Base-by-base conservation (phyloP, 1,140 invertebrate genomes). In the Solen grandis region DNA sequence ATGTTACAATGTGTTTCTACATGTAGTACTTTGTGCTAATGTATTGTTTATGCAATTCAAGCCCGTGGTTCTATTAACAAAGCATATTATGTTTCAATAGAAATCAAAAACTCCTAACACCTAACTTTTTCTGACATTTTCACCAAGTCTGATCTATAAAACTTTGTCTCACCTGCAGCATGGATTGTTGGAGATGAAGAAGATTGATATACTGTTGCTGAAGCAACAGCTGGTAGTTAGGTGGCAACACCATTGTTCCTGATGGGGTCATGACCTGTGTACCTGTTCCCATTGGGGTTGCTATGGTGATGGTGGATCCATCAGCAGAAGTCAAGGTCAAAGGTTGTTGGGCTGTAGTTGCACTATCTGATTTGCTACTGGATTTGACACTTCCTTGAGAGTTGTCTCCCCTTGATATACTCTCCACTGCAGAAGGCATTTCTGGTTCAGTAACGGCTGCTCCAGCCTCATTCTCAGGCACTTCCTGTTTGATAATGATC, bases 161-260 rank as follows among this genome's bases (percentile, higher is more conserved):
- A n/a, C n/a, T n/a, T n/a, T n/a, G n/a, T n/a, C n/a, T n/a, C 54
- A 65, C 73, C 73, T 76, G 73, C 1, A 80, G 22, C 36, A 80
- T 72, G 22, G 66, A 54, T 38, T 80, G 77, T 36, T 80, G 77
- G 41, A 80, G 59, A 16, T 80, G 77, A 10, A 80, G 68, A 25
- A 72, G 73, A 46, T 73, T 80, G 60, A 80, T 69, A 50, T 80
- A 80, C 59, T 80, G 77, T 36, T 80, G 77, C 41, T 80, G 77
- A 29, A 80, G 41, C 57, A 80, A 55, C 13, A 80, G 36, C 35
- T 80, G 77, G 52, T 80, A 80, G 41, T 80, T 69, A 13, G 55
- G 31, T 8, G 75, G 65, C 27, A 73, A 22, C 19, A 55, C 36
- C 25, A 73, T 31, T 29, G 57, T 38, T 38, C 57, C 50, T 57